Evolutionary conservation across 1,140 invertebrate genomes (phyloP), one percentile per base, ranked within the genome.

Genomic region (Caerostris extrusa): DNA sequence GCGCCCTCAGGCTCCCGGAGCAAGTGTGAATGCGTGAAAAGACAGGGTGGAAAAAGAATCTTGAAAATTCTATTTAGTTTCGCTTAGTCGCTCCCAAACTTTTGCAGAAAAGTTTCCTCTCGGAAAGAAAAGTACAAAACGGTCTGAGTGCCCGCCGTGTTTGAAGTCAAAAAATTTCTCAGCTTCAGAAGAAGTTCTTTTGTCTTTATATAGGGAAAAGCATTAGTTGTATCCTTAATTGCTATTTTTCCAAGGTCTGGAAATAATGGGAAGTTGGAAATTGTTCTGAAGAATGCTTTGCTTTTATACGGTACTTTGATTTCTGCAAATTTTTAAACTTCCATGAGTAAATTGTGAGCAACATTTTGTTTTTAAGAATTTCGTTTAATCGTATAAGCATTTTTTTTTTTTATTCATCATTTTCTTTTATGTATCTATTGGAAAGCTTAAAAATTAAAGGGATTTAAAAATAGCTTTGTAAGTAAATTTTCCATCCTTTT

Each of bases 1-100:
- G 71, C 34, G 34, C 88, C 64, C 61, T 7, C 10, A 67, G 88
- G 88, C 64, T 50, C 86, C 60, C 60, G n/a, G 50, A 53, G 55
- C 12, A 90, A 90, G 64, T 90, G 88, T 71, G 64, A 90, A 71
- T 57, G 19, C 17, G 69, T 71, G 64, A 90, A 90, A 90, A 77
- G 34, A 53, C 53, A 12, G 7, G 10, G 7, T 57, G 55, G 57
- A 85, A 85, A 71, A 90, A 90, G 69, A 56, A 67, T 69, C 55
- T n/a, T n/a, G 53, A 55, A 55, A 90, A 90, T 90, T 77, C 60
- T 67, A 71, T 67, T 90, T 90, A 57, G 53, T 55, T 90, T 77
- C 64, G 53, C 34, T 90, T 71, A 71, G 53, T 90, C 55, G 64
- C 64, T 77, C 53, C 34, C 7, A 57, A 85, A 58, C 53, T 56